phyloP scores from a whole-genome alignment of 2,888 invertebrate genomes.

The Melanotus villosus region DNA sequence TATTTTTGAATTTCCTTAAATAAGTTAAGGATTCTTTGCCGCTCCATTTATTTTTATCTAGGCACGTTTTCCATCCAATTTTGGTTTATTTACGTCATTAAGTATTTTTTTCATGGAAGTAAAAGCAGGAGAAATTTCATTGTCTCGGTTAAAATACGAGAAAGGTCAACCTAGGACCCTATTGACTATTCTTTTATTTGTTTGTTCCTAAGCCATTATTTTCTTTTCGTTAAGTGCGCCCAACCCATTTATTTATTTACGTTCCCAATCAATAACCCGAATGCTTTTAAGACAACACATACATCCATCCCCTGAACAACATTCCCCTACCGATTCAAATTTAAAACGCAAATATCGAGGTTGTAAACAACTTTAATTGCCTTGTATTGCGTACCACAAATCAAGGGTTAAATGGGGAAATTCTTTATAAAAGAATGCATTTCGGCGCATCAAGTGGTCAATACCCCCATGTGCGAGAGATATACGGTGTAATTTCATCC shows the following conservation, averaged over 20 bases:
- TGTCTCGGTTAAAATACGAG: constrained; percentile 31
- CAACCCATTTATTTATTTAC: constrained; percentile 53
- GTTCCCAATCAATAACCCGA: constrained; percentile 51
- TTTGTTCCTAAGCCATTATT: constrained; percentile 44
- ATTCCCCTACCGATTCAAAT: constrained; percentile 46
- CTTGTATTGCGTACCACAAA: constrained; percentile 57
- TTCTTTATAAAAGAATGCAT: constrained; percentile 43
- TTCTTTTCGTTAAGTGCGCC: constrained; percentile 45
- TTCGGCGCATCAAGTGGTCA: constrained; percentile 39
- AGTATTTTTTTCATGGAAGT: constrained; percentile 7
- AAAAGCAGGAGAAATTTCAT: constrained; percentile 9
- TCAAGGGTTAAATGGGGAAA: constrained; percentile 54
- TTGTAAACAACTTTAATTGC: constrained; percentile 62
- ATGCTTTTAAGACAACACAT: constrained; percentile 49
- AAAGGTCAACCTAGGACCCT: constrained; percentile 27
- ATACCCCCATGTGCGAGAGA: constrained; percentile 10
- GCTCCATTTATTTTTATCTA: constrained; percentile 20
- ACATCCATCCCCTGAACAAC: constrained; percentile 40
- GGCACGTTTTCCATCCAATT: constrained; percentile 23
- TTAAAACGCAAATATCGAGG: constrained; percentile 57
- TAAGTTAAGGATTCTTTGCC: constrained; percentile 7
- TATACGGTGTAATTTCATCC: constrained; percentile 18
- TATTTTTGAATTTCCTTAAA: neutral
- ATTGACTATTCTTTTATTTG: constrained; percentile 41
- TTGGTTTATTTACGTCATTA: constrained; percentile 19